Base-by-base conservation (phyloP, 2,888 invertebrate species). In the Cylloceria caligata region DNA sequence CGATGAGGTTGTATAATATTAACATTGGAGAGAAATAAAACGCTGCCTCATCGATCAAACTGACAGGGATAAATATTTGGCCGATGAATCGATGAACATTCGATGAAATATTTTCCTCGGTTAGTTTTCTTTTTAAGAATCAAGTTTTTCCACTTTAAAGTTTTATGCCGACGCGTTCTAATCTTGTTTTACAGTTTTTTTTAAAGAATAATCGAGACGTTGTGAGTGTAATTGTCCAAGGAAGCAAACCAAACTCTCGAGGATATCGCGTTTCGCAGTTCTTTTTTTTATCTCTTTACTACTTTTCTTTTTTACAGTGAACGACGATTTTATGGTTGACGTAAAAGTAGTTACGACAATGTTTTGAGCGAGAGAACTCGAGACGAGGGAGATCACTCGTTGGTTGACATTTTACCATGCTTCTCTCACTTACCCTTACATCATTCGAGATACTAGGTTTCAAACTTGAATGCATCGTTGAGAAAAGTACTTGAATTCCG, bases 291-390 rank as follows among this genome's bases (percentile, higher is more conserved):
- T 34, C 34, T 62, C 39, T 19, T 62, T 39, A 62, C 2, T 11
- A n/a, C 30, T 39, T 62, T 62, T 36, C 36, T 36, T 39, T 30
- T 39, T 7, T 30, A 19, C 57, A 34, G 3, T 39, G 62, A 62
- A 11, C 19, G 36, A 52, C 19, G 34, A 34, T 68, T 49, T 49
- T 68, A 68, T 52, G 27, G 36, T 16, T 16, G 13, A 52, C 49
- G 30, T 68, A 52, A 68, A 49, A 52, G 30, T 52, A 36, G 68
- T 68, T 52, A 68, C 52, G 68, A 68, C 67, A 11, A 11, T 7
- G 30, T 52, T 68, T 68, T 49, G 34, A 49, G 5, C 21, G 49
- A 11, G 1, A 52, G 30, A 49, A 11, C 62, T 21, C 6, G 34
- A 4, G 39, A 62, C 19, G 62, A 39, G 11, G 27, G 21, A 19